Evolutionary conservation across 2,113 vertebrate species (phyloP), one percentile per base, ranked within the genome.

Genomic region (Centropus bengalensis): DNA sequence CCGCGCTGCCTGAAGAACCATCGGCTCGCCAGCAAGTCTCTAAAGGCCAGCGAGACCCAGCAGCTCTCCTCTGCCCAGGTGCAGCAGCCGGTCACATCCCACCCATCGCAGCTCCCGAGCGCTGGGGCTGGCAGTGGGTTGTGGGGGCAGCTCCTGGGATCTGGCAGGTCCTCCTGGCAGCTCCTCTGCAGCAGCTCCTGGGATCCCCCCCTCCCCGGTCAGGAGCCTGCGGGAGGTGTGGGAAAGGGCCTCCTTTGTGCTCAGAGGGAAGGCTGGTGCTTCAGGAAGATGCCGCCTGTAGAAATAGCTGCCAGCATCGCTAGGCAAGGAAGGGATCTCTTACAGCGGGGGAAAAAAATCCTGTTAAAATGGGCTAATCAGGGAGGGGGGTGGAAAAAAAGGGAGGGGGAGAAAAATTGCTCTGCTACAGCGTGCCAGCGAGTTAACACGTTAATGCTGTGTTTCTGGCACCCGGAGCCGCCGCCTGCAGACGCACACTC

Each of bases 371-470:
- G 78, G 89, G 83, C 59, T 90, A 93, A 89, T 83, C 70, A 44
- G 80, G 12, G 5, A 26, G 12, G 56, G 16, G 33, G 62, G 11
- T 15, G 68, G 49, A 47, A 8, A 36, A 30, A 8, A 27, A 60
- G 73, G 11, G 45, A 54, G 36, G 54, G 45, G 30, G 52, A 40
- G 64, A 63, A 44, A 71, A 24, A 78, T n/a, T 26, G 36, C 86
- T 24, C 30, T 69, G 94, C 86, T 52, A 27, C 26, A 2, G 54
- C 17, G 38, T 1, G 88, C 51, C 81, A 62, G 73, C 5, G 84
- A 74, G 81, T 92, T 91, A 94, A 90, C 96, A 42, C 89, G 12
- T 91, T 94, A 82, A 85, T 88, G 13, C 62, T 71, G 64, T 10
- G 76, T 10, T 76, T 21, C 84, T 66, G 88, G 82, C 88, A n/a